Evolutionary conservation across 2,113 vertebrate species (phyloP).

Genomic region (human): GRCh38 chr4:167672501-167673000

Average conservation of each 20-base stretch:
- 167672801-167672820: background rate
- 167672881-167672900: background rate
- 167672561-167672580: background rate
- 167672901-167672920: background rate
- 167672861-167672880: background rate
- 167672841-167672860: background rate
- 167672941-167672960: background rate
- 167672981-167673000: background rate
- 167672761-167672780: background rate
- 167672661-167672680: background rate
- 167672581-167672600: background rate
- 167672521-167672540: background rate
- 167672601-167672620: background rate
- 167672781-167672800: background rate
- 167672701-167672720: background rate
- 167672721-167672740: background rate
- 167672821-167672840: background rate
- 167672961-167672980: background rate
- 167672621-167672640: background rate
- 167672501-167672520: background rate
- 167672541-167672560: background rate
- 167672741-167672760: background rate
- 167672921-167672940: background rate
- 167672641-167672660: background rate
- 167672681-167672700: background rate